Base-by-base conservation (phyloP, 2,797 vertebrate species). In the Scolopax rusticola region DNA sequence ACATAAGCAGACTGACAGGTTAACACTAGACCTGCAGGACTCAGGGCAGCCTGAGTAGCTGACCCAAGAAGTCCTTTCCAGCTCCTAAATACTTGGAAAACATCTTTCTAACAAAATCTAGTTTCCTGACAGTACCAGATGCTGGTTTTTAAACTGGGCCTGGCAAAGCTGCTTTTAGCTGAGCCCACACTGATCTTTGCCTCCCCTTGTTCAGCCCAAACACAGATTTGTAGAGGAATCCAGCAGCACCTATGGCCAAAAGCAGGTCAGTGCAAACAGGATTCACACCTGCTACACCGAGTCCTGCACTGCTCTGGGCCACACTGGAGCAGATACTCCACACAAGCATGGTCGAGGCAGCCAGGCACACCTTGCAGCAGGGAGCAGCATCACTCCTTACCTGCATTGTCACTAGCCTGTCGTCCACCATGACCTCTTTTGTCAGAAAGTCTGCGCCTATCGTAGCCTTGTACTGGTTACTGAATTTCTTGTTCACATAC, bases 401-500 rank as follows among this genome's bases (percentile, higher is more conserved):
- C 99, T 99, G 99, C 99, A 99, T 99, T 89, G 99, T 99, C 95
- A 99, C 99, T 93, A 99, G 99, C 97, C 99, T 99, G 98, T 99
- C 99, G 67, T 99, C 99, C 98, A 99, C 99, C 99, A 99, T 99
- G 96, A 99, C 99, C 98, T 99, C 99, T 98, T 99, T 99, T 68
- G 99, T 99, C 97, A 99, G 98, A 95, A 99, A 99, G 98, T 99
- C 99, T 57, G 99, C 99, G 0, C 99, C 99, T 98, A 99, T 99
- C 98, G 99, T 99, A 84, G 99, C 99, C 98, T 99, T 99, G 98
- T 99, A 99, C 96, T 99, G 99, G 97, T 99, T 99, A 97, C 99
- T 99, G 98, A 99, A 99, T 98, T 99, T 99, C 98, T 99, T 99
- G 98, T 99, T 99, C 97, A 99, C 99, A 98, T 99, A 99, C 97